These are phyloP conservation scores for Tachyglossus aculeatus DNA, from an alignment of 2,797 vertebrate species.

Conservation along the genomic window DNA sequence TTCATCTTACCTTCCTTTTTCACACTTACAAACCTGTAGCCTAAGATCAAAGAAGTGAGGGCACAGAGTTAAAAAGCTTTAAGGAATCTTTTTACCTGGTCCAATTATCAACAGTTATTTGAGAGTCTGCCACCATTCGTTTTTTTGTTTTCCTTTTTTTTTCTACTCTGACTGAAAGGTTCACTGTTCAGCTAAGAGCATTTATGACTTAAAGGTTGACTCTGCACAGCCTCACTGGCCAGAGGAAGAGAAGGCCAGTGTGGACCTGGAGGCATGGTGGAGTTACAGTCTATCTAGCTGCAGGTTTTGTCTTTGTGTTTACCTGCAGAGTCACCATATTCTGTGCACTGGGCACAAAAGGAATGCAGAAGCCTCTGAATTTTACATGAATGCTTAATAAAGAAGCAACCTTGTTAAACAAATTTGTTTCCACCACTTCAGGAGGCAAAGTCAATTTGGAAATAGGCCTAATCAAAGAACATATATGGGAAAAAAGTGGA, in stretches of 20 bases:
- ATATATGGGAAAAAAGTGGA: constrained; percentile 44
- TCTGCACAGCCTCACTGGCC: fast-evolving
- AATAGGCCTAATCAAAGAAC: constrained; percentile 30
- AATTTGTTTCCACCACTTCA: constrained; percentile 46
- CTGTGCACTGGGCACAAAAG: constrained; percentile 19
- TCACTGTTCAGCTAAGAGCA: neutral
- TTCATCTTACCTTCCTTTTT: too few relatives aligned
- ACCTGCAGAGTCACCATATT: constrained; percentile 19
- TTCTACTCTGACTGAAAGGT: neutral
- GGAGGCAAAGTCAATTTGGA: constrained; percentile 36
- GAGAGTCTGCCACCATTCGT: too few relatives aligned
- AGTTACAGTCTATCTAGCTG: neutral
- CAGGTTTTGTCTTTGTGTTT: neutral
- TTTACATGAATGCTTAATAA: constrained; percentile 36
- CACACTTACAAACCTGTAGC: too few relatives aligned
- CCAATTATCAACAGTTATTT: too few relatives aligned
- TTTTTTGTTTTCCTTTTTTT: too few relatives aligned
- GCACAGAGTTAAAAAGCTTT: too few relatives aligned
- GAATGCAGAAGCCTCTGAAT: constrained; percentile 32
- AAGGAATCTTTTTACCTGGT: too few relatives aligned
- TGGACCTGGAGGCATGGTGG: fast-evolving
- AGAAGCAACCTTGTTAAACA: constrained; percentile 35
- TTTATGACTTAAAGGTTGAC: neutral
- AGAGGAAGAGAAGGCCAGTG: neutral
- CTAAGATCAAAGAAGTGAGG: too few relatives aligned